Base-by-base conservation (phyloP, 2,797 vertebrate species). In the Neosalanx taihuensis region DNA sequence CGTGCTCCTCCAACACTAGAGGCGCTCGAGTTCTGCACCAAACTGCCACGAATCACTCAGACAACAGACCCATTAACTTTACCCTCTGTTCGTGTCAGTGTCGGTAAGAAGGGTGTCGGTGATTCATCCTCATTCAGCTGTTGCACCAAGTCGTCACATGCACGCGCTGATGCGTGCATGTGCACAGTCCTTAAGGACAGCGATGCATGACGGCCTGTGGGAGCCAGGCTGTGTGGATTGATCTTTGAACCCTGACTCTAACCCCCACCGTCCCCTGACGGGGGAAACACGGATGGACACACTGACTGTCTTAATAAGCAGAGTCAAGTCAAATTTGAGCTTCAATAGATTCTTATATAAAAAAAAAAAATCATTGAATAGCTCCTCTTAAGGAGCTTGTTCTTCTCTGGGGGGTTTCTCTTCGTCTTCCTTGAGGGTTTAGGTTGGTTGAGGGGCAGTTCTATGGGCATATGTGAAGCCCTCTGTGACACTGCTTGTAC, bases 21-120 rank as follows among this genome's bases (percentile, higher is more conserved):
- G 90, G 89, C 89, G 84, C 72, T 13, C 20, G 31, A 7, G 49
- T 86, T 79, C 85, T 88, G 89, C 88, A 87, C 85, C 85, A 89
- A 81, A 29, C 26, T 13, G 26, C 29, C 18, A 23, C 7, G 57
- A 58, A 6, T 26, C 20, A 23, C 20, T 58, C 57, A 1, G 9
- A 6, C 26, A 23, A 23, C 56, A 0, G 49, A 18, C 49, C 13
- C 3, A 6, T 6, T 46, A 46, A 12, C 12, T 53, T 53, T n/a
- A 58, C 20, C 7, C 20, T n/a, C 7, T 2, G 23, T 20, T 58
- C 57, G 18, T n/a, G 15, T n/a, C 17, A 3, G 17, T 53, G 15
- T 5, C 10, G 9, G 20, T 5, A 4, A 58, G 3, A 7, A n/a
- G 0, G n/a, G 6, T 5, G 18, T 58, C 20, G 20, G 18, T 20